Percentiles rank a stretch among this genome's conserved stretches.
These are phyloP conservation scores for Amazona vittata DNA, from an alignment of 2,113 vertebrate genomes.

Conservation along the genomic window DNA sequence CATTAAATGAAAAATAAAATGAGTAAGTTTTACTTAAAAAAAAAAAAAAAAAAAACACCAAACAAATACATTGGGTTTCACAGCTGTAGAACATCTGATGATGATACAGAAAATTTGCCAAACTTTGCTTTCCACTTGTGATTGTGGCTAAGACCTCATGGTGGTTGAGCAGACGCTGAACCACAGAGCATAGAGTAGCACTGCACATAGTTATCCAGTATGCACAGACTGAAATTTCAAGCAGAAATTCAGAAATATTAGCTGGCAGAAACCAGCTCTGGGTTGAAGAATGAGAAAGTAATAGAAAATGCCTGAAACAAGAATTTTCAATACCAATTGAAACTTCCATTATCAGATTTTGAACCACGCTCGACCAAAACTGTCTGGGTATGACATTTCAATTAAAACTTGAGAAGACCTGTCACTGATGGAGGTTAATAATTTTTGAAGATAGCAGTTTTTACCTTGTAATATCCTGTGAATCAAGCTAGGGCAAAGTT, in stretches of 20 bases:
- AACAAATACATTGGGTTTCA: background rate
- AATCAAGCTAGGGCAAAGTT: background rate
- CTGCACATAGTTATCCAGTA: background rate
- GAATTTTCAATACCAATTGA: background rate
- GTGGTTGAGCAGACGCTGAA: background rate
- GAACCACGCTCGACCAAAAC: background rate
- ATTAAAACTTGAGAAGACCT: background rate
- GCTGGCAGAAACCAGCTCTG: background rate
- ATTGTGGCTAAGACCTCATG: background rate
- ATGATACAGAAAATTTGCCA: background rate
- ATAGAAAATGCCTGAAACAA: background rate
- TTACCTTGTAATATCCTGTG: background rate
- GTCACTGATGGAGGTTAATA: background rate
- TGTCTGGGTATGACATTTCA: background rate
- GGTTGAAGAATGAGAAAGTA: background rate
- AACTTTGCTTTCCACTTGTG: background rate
- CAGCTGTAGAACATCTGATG: background rate
- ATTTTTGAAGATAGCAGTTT: background rate
- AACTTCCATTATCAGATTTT: background rate
- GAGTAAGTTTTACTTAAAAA: background rate
- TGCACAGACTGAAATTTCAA: background rate
- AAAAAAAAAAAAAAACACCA: accelerated
- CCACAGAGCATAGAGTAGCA: background rate
- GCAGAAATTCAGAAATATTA: background rate
- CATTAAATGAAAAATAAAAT: background rate